phyloP scores from a whole-genome alignment of 2,888 invertebrate genomes.

The Cepaea hortensis region DNA sequence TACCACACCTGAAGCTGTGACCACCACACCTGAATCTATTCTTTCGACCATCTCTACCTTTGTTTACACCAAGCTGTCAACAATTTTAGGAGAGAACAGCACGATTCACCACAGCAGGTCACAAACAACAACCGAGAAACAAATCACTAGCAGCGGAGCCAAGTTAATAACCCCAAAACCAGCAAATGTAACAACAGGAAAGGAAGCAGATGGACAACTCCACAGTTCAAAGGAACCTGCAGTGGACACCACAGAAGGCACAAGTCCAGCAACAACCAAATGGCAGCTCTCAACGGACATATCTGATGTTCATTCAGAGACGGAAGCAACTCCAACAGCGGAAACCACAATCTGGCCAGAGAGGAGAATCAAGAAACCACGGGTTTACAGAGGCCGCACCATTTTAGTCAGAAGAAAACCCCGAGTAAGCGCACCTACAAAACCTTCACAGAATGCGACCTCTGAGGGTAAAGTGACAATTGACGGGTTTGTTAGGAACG shows the following conservation, averaged over 20 bases:
- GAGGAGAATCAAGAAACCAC: constrained; percentile 7
- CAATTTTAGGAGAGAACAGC: constrained; percentile 32
- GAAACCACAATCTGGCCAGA: background rate
- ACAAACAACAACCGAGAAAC: background rate
- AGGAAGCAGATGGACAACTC: background rate
- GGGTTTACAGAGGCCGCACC: constrained; percentile 27
- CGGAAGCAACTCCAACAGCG: background rate
- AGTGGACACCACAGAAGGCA: background rate
- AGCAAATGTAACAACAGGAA: background rate
- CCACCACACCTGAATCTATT: background rate
- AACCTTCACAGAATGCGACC: background rate
- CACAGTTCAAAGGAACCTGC: background rate
- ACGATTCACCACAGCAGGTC: background rate
- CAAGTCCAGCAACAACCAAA: background rate
- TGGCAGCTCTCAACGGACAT: background rate
- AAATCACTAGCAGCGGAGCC: background rate
- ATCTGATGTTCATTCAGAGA: no score
- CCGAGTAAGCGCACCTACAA: background rate
- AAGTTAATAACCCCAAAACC: constrained; percentile 16
- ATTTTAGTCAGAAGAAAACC: background rate
- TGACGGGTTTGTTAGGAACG: constrained; percentile 40
- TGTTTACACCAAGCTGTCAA: constrained; percentile 26
- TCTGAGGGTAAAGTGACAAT: constrained; percentile 39
- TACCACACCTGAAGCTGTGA: no score
- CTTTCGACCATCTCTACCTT: constrained; percentile 23